A percentile compares a stretch with the other conserved stretches of the same genome.
Evolutionary conservation across 2,888 invertebrate genomes (phyloP).

Genomic region (Gnatocerus cornutus): DNA sequence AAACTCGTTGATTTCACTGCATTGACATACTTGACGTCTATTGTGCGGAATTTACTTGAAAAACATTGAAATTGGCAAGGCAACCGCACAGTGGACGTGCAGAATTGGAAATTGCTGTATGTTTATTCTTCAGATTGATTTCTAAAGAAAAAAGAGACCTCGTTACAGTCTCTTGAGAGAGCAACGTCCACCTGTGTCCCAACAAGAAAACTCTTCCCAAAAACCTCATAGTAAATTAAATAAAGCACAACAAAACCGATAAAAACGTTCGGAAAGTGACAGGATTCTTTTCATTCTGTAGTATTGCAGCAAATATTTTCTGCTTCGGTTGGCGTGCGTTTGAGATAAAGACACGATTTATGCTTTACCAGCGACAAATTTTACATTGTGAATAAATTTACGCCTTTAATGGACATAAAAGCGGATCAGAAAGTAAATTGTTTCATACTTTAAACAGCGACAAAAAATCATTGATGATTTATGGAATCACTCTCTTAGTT

Average conservation of each 20-base stretch:
- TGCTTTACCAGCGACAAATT: conserved; percentile 22
- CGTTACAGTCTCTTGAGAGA: conserved; percentile 3
- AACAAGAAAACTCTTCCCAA: conserved; percentile 1
- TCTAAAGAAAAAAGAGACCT: not conserved
- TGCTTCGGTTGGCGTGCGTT: conserved; percentile 15
- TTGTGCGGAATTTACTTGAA: conserved; percentile 1
- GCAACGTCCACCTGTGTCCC: conserved; percentile 1
- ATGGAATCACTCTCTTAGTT: conserved; percentile 20
- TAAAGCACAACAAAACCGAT: conserved; percentile 9
- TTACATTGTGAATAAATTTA: conserved; percentile 19
- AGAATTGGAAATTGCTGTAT: not conserved
- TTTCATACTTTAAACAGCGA: conserved; percentile 14
- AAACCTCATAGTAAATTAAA: conserved; percentile 15
- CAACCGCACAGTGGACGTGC: conserved; percentile 4
- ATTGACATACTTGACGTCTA: not conserved
- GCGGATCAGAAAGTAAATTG: conserved; percentile 33
- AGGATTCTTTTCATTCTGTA: conserved; percentile 23
- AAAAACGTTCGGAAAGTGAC: conserved; percentile 23
- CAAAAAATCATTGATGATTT: conserved; percentile 14
- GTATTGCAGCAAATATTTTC: conserved; percentile 15
- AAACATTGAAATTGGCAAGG: not conserved
- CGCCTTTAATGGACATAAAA: conserved; percentile 15
- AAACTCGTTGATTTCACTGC: not conserved
- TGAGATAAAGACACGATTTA: conserved; percentile 28
- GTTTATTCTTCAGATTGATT: not conserved